Evolutionary conservation across 2,797 vertebrate genomes (phyloP), one percentile per base, ranked within the genome.

Genomic region (Emys orbicularis): DNA sequence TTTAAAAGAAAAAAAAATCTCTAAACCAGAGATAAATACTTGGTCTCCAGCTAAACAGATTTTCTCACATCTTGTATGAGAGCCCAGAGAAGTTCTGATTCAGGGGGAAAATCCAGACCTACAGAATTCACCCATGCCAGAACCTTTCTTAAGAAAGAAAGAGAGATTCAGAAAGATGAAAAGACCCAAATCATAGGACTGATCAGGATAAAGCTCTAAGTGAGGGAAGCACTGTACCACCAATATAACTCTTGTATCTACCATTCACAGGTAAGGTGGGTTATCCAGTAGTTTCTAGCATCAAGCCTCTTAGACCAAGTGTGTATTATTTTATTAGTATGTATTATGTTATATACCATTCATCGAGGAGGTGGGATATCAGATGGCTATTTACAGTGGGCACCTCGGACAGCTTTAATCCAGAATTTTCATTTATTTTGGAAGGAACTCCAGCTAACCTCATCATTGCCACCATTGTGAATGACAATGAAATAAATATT

Each of bases 401-500:
- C 76, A 50, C 25, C 29, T 76, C 83, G 61, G 41, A 72, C 59
- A 79, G 6, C 61, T 3, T 87, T 57, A 88, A 93, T 44, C 6
- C 25, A 86, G 89, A 85, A 82, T 76, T 92, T 93, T 90, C 54
- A 92, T 93, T 93, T 92, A 92, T 90, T 89, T 92, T 82, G 82
- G 84, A 86, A 91, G 95, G 93, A 59, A 96, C 29, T 93, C 77
- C 59, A 90, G 88, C 95, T 96, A 92, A 72, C 90, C 86, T 53
- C 65, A 12, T 19, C 79, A 81, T 87, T 89, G 94, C 80, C 84
- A 84, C 57, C 56, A 83, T 94, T 96, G 89, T 7, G 41, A 92
- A 72, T 90, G 82, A 94, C 95, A 96, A 93, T 86, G 89, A 0
- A 92, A 89, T 74, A 88, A 92, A 54, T 91, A 87, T 81, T 88